phyloP scores from a whole-genome alignment of 2,113 vertebrate species.

The Entomyzon cyanotis region DNA sequence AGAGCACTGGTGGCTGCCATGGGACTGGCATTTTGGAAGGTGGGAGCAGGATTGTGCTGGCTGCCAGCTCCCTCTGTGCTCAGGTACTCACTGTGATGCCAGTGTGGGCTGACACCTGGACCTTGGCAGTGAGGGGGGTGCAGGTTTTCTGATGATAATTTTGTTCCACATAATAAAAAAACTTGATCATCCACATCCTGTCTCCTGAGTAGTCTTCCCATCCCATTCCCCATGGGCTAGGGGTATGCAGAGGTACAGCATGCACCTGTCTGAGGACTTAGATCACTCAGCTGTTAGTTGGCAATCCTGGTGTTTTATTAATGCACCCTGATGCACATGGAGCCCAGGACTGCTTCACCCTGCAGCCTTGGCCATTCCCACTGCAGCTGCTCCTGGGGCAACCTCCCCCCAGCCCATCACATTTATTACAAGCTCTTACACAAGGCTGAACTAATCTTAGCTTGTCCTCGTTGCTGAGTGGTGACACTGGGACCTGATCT shows the following conservation, averaged over 20 bases:
- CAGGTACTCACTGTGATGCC: neutral
- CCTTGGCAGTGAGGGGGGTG: accelerated
- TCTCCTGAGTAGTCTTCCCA: accelerated
- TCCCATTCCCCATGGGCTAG: neutral
- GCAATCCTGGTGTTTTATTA: neutral
- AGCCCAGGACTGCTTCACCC: neutral
- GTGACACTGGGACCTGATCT: neutral
- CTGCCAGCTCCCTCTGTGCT: neutral
- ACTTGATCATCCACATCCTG: neutral
- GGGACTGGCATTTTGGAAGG: neutral
- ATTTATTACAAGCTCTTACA: slow-evolving; percentile 26
- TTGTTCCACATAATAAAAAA: neutral
- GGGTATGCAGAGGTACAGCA: accelerated
- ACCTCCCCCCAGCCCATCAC: neutral
- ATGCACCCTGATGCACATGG: neutral
- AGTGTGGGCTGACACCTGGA: neutral
- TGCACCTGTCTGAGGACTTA: neutral
- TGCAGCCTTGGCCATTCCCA: neutral
- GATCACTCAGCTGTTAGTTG: accelerated
- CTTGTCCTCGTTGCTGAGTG: neutral
- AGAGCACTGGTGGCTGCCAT: neutral
- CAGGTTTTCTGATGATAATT: neutral
- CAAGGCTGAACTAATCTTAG: neutral
- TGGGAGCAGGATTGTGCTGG: accelerated
- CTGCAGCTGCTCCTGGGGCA: neutral